Evolutionary conservation across 2,797 vertebrate species (phyloP).

Genomic region (Selene dorsalis): DNA sequence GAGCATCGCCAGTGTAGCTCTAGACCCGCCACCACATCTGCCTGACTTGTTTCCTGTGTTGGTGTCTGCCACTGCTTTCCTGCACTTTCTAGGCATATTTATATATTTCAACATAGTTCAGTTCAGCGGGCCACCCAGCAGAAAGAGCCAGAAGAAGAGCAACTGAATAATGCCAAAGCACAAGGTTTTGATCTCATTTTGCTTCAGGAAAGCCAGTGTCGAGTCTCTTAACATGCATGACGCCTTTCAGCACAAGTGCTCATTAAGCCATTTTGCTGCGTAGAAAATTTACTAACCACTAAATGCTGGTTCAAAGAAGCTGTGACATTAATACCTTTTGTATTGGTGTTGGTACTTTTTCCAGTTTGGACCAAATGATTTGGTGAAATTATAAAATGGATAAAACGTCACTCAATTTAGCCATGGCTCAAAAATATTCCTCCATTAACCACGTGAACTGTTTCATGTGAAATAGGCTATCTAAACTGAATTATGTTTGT

Average conservation of each 20-base stretch:
- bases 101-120: constrained; percentile 90
- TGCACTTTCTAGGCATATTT: constrained; percentile 89
- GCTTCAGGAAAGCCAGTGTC: constrained; percentile 13
- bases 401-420: background rate
- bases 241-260: constrained; percentile 1
- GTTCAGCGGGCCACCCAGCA: constrained; percentile 83
- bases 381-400: background rate
- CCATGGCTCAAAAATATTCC: background rate
- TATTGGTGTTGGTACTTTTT: background rate
- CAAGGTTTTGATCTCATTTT: constrained; percentile 3
- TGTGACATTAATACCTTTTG: constrained; percentile 9
- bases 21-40: constrained; percentile 86
- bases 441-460: background rate
- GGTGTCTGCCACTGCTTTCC: constrained; percentile 88
- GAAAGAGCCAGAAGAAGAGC: constrained; percentile 88
- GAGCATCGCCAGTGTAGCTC: constrained; percentile 79
- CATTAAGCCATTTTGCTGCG: background rate
- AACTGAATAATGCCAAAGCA: constrained; percentile 66
- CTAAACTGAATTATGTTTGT: background rate
- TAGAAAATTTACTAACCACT: background rate
- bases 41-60: constrained; percentile 93
- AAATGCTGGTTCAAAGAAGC: constrained; percentile 3
- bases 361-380: constrained; percentile 31
- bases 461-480: background rate
- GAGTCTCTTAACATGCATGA: background rate